Evolutionary conservation across 2,113 vertebrate species (phyloP), one percentile per base, ranked within the genome.

Genomic region (Fregata magnificens): DNA sequence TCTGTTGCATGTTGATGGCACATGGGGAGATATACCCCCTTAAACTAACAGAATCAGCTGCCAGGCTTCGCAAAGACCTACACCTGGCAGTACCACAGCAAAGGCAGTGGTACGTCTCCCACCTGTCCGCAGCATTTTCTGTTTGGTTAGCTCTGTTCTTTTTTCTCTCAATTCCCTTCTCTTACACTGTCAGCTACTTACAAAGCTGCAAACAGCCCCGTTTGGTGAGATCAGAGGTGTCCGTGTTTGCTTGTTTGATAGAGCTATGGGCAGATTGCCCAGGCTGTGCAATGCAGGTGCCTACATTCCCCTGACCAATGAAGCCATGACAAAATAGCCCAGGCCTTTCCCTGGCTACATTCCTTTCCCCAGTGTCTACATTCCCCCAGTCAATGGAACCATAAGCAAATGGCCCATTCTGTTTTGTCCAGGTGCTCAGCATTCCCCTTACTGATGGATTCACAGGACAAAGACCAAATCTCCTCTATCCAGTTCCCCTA

Each of bases 331-430:
- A 95, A 97, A 97, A 95, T 38, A 96, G 58, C 76, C 67, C 52
- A 74, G 38, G 67, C 77, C 6, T 86, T 94, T 92, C 88, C 69
- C 86, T n/a, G n/a, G n/a, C n/a, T n/a, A n/a, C n/a, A n/a, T n/a
- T n/a, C n/a, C n/a, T n/a, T n/a, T n/a, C 65, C 77, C 73, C 67
- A 44, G 6, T 86, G 92, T 93, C 92, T 82, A 76, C 96, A 96
- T 97, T 97, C 95, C 90, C 84, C 86, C 22, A 8, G 63, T n/a
- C 95, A 96, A 93, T 53, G 66, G 95, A 96, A 88, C 97, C 95
- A 88, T 93, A 82, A 90, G 79, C 92, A 97, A 96, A 97, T 74
- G 74, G 31, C 38, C 91, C 42, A 69, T 91, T 90, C 74, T 86
- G n/a, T 66, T 89, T 92, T 82, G 83, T 63, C 49, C 94, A 96